Evolutionary conservation across 2,113 vertebrate species (phyloP).

Genomic region (Semnornis frantzii): DNA sequence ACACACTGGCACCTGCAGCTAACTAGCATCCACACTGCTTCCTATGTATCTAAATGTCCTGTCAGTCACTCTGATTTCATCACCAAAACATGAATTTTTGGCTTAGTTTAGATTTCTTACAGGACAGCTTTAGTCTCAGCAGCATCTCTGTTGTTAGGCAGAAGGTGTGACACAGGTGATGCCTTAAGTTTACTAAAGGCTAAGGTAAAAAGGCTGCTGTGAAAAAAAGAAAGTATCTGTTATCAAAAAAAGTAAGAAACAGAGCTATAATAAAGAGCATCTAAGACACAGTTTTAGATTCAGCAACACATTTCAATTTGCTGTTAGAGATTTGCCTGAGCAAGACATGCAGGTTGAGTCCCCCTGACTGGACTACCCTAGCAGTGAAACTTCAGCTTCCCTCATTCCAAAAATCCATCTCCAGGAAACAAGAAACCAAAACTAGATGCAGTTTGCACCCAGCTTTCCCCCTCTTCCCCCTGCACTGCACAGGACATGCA

Average conservation of each 20-base stretch:
- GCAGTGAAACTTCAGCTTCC: background rate
- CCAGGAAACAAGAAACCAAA: background rate
- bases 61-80: background rate
- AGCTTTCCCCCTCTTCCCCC: background rate
- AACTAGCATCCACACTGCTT: background rate
- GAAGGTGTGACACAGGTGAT: rapidly evolving
- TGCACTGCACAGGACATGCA: background rate
- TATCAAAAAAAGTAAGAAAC: background rate
- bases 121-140: background rate
- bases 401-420: background rate
- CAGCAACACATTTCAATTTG: background rate
- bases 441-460: background rate
- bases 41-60: background rate
- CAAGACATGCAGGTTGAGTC: rapidly evolving
- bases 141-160: background rate
- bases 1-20: background rate
- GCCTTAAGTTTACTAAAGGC: background rate
- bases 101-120: background rate
- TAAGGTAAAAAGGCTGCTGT: background rate
- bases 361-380: background rate
- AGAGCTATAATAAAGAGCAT: background rate
- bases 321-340: background rate
- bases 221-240: background rate
- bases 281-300: background rate
- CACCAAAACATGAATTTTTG: background rate